Evolutionary conservation across 2,797 vertebrate species (phyloP).

Genomic region (Phyllotis vaccarum): DNA sequence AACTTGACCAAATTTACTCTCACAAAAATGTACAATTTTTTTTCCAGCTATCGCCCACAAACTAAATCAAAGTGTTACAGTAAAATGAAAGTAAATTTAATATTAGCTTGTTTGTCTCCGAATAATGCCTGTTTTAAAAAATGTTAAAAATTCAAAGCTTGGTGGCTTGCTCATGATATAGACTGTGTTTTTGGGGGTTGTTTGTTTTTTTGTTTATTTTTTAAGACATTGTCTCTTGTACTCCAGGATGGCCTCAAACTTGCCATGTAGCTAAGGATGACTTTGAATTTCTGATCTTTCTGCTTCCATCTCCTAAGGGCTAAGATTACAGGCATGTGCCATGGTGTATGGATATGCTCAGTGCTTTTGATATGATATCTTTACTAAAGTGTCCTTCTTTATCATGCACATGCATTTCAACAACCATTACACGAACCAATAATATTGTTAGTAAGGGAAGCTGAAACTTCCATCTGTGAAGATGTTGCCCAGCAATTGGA

Average conservation of each 20-base stretch:
- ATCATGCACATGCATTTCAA: not conserved
- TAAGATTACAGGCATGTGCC: not conserved
- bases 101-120: constrained; percentile 1
- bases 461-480: not conserved
- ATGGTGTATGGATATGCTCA: not conserved
- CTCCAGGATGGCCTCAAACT: not conserved
- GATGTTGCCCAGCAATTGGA: not conserved
- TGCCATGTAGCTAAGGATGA: not conserved
- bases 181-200: not conserved
- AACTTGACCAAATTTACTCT: constrained; percentile 26
- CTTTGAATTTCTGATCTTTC: not conserved
- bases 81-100: constrained; percentile 62
- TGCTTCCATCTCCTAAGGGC: not conserved
- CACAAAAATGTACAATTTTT: constrained; percentile 54
- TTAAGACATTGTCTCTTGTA: not conserved
- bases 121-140: not conserved
- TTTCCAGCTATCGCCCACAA: constrained; percentile 11
- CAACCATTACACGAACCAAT: not conserved
- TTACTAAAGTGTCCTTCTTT: constrained; percentile 31
- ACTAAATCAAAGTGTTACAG: constrained; percentile 34
- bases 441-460: not conserved
- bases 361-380: not conserved
- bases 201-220: not conserved
- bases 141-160: constrained; percentile 45
- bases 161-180: not conserved